Evolutionary conservation across 2,888 invertebrate genomes (phyloP), one percentile per base, ranked within the genome.

Genomic region (Sthenelais limicola): DNA sequence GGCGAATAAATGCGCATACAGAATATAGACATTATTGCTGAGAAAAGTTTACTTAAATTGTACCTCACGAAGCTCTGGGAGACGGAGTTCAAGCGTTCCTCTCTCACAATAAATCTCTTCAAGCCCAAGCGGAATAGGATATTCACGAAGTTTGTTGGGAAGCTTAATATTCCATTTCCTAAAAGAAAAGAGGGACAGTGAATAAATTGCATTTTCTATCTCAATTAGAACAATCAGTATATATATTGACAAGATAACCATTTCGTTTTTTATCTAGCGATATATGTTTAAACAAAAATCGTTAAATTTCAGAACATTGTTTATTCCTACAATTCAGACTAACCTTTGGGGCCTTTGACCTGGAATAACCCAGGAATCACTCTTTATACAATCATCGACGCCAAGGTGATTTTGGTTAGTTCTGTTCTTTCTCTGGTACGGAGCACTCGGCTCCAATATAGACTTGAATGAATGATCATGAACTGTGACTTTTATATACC

Each of bases 71-170:
- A 85, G 75, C 1, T 75, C 79, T 30, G 81, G 82, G 7, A 72
- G 77, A n/a, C 77, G 30, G 3, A 73, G 73, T 4, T 75, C 73
- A 4, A 84, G 66, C 49, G 81, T 81, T 3, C 75, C 75, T 1
- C 76, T 73, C 7, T 81, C 76, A n/a, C 79, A 56, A 7, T 82
- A 76, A 71, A 78, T 73, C 26, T 78, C 69, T 51, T 80, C 68
- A n/a, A 85, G 73, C 18, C 77, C 66, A 3, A 77, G 75, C 1
- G 84, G 82, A 0, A 85, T 80, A 3, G 76, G 77, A 72, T 81
- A 85, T 15, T 81, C 80, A 0, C 81, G 81, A n/a, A 84, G 79
- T 48, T 80, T 76, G n/a, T 82, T 79, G 15, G 83, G 82, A 32
- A 81, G 76, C 52, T 77, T 75, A 7, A 80, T 73, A 3, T 74